Evolutionary conservation across 1,140 invertebrate species (phyloP).

Genomic region (Drosophila nigrodunni): DNA sequence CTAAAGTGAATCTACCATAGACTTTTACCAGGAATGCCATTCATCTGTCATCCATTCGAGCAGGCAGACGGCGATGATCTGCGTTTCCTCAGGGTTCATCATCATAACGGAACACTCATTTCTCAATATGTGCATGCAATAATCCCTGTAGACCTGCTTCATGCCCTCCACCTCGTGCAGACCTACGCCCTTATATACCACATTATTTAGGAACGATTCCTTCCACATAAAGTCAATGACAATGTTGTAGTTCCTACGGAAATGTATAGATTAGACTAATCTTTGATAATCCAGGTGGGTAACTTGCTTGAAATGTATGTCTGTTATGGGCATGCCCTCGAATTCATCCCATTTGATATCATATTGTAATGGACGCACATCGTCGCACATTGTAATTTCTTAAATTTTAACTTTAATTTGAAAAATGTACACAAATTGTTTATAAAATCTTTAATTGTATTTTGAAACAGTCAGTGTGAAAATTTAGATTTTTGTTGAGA

Average conservation of each 20-base stretch:
- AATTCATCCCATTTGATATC: slow-evolving; percentile 59
- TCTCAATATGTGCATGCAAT: slow-evolving; percentile 60
- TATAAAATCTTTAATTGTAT: neutral
- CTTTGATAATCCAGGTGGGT: neutral
- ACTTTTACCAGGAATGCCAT: slow-evolving; percentile 65
- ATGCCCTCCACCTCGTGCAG: slow-evolving; percentile 46
- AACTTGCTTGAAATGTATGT: slow-evolving; percentile 63
- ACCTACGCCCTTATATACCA: slow-evolving; percentile 56
- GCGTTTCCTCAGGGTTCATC: slow-evolving; percentile 57
- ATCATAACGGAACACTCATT: slow-evolving; percentile 73
- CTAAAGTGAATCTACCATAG: neutral
- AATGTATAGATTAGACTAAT: neutral
- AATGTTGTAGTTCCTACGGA: slow-evolving; percentile 48
- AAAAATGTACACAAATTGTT: neutral
- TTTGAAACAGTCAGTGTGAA: too few relatives aligned
- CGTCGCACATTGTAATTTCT: slow-evolving; percentile 30
- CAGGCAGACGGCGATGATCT: slow-evolving; percentile 57
- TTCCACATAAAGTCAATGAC: slow-evolving; percentile 71
- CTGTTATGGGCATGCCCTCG: slow-evolving; percentile 53
- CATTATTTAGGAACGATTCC: slow-evolving; percentile 49
- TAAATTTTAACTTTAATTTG: slow-evolving; percentile 43
- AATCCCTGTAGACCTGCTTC: slow-evolving; percentile 48
- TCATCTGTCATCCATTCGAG: slow-evolving; percentile 74
- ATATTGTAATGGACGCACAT: slow-evolving; percentile 49
- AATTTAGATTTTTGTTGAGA: too few relatives aligned